A percentile compares a stretch with the other conserved stretches of the same genome.
phyloP scores from a whole-genome alignment of 2,888 invertebrate species.

The Cheilosia vulpina region DNA sequence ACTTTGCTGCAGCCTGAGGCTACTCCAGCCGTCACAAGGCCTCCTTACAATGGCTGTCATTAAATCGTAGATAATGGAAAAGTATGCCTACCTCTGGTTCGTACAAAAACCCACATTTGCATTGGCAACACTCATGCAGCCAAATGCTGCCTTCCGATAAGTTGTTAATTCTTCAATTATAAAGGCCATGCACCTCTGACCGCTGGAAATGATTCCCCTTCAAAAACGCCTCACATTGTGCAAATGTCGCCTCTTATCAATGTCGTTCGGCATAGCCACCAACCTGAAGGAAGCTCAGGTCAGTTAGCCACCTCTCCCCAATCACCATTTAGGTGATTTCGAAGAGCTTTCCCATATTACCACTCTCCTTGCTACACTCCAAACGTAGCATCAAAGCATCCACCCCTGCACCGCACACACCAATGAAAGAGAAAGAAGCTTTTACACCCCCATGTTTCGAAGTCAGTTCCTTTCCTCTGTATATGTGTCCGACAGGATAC shows the following conservation, averaged over 20 bases:
- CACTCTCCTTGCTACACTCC: background rate
- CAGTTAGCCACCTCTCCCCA: background rate
- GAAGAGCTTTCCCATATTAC: constrained; percentile 31
- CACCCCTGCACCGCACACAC: background rate
- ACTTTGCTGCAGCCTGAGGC: too few species aligned
- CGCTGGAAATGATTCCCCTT: constrained; percentile 56
- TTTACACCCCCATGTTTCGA: constrained; percentile 52
- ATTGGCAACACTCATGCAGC: constrained; percentile 60
- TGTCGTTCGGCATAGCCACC: background rate
- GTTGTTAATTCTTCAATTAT: constrained; percentile 51
- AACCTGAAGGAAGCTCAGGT: background rate
- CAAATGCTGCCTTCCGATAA: constrained; percentile 11
- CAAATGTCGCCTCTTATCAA: constrained; percentile 15
- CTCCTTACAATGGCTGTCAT: too few species aligned
- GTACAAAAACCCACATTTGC: background rate
- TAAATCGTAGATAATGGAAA: background rate
- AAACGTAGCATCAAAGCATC: background rate
- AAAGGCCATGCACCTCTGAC: constrained; percentile 73
- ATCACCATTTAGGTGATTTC: constrained; percentile 30
- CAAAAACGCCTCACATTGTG: background rate
- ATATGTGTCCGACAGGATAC: constrained; percentile 46
- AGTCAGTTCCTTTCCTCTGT: constrained; percentile 12
- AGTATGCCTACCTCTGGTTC: background rate
- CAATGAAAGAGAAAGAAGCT: constrained; percentile 23
- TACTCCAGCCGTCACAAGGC: too few species aligned